phyloP scores from a whole-genome alignment of 2,113 vertebrate genomes.

The Hippoglossus stenolepis region DNA sequence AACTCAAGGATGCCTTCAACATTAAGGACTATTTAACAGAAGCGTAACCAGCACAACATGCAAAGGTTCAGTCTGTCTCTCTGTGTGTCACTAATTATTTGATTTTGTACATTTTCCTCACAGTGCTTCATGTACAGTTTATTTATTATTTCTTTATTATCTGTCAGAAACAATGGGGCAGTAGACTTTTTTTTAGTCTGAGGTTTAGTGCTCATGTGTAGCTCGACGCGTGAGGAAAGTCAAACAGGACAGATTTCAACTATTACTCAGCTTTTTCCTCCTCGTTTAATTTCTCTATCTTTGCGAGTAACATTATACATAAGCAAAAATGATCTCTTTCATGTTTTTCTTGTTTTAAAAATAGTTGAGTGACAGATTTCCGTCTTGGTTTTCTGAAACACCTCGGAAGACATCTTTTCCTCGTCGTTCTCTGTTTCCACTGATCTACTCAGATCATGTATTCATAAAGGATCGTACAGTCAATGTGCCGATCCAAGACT shows the following conservation, averaged over 20 bases:
- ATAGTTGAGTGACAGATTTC: conserved; percentile 50
- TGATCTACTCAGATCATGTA: conserved; percentile 25
- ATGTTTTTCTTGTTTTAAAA: conserved; percentile 57
- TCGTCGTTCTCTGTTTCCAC: conserved; percentile 46
- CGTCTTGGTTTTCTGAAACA: conserved; percentile 40
- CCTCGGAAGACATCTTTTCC: conserved; percentile 17
- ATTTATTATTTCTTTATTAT: conserved; percentile 72
- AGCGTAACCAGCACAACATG: conserved; percentile 59
- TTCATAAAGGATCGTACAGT: conserved; percentile 47
- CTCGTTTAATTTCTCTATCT: conserved; percentile 37
- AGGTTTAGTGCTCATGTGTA: conserved; percentile 55
- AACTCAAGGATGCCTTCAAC: conserved; percentile 75
- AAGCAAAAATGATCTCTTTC: conserved; percentile 47
- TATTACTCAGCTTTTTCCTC: conserved; percentile 45
- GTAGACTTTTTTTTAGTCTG: conserved; percentile 49
- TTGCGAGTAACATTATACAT: conserved; percentile 47
- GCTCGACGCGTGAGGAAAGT: conserved; percentile 40
- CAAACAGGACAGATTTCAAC: conserved; percentile 56
- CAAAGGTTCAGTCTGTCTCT: conserved; percentile 32
- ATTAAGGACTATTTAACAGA: conserved; percentile 67
- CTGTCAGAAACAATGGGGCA: conserved; percentile 42
- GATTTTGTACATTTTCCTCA: conserved; percentile 67
- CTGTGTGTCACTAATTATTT: conserved; percentile 57
- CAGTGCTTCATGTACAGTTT: conserved; percentile 67
- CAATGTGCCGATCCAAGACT: conserved; percentile 32